Evolutionary conservation across 1,140 invertebrate genomes (phyloP).

Genomic region (Diploscapter pachys): DNA sequence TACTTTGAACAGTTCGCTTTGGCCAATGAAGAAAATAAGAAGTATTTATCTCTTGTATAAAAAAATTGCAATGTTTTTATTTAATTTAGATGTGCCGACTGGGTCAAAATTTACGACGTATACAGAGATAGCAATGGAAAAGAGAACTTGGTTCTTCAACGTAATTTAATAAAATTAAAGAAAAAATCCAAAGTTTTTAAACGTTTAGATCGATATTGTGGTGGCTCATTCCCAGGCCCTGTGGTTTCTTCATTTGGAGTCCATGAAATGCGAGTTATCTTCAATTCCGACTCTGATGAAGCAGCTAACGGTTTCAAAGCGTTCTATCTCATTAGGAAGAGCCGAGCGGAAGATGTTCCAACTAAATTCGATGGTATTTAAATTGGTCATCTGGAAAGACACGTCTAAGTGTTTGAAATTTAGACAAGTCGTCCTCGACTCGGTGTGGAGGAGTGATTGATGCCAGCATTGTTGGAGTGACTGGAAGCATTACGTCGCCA

Average conservation of each 20-base stretch:
- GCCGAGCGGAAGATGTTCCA: conserved; percentile 49
- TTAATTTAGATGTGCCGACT: conserved; percentile 49
- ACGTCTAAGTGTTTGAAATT: neutral
- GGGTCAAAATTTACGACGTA: conserved; percentile 55
- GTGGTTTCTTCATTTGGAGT: conserved; percentile 50
- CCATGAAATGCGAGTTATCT: conserved; percentile 56
- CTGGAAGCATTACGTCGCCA: conserved; percentile 45
- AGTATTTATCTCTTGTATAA: neutral
- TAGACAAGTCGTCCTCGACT: neutral
- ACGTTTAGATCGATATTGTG: conserved; percentile 42
- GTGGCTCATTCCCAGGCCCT: conserved; percentile 50
- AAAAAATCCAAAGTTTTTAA: conserved; percentile 2
- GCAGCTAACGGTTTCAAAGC: conserved; percentile 58
- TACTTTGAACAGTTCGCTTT: conserved; percentile 58
- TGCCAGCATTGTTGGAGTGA: conserved; percentile 32
- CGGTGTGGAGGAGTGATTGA: conserved; percentile 51
- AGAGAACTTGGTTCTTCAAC: conserved; percentile 46
- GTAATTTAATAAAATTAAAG: conserved; percentile 19
- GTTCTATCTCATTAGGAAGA: conserved; percentile 52
- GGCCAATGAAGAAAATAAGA: conserved; percentile 39
- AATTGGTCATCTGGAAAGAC: too few relatives aligned
- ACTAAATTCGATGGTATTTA: conserved; percentile 6
- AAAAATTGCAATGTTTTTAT: neutral
- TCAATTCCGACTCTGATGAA: conserved; percentile 49
- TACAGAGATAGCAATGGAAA: conserved; percentile 42